A percentile compares a stretch with the other conserved stretches of the same genome.
Evolutionary conservation across 2,888 invertebrate genomes (phyloP).

Genomic region (Xestia rhomboidea): DNA sequence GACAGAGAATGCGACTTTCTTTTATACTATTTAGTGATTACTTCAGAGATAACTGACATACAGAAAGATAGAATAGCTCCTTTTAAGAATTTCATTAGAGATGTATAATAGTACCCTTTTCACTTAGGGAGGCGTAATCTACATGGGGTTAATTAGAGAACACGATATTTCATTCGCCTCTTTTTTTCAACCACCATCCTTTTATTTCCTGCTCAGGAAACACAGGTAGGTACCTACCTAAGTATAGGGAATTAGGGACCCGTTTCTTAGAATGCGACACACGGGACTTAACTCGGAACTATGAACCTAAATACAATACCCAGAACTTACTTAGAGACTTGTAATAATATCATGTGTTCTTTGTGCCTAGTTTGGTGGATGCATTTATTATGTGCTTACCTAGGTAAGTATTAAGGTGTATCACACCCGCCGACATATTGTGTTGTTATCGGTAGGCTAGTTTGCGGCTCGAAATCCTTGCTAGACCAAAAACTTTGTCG

Average conservation of each 20-base stretch:
- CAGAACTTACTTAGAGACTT: neutral
- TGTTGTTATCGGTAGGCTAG: too few relatives aligned
- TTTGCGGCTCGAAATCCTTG: neutral
- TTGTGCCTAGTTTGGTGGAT: neutral
- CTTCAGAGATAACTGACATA: neutral
- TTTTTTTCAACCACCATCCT: slow-evolving; percentile 38
- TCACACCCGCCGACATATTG: neutral
- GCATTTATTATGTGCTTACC: neutral
- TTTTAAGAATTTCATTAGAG: slow-evolving; percentile 58
- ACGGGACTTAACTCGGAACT: neutral
- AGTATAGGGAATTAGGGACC: neutral
- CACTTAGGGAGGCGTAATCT: slow-evolving; percentile 43
- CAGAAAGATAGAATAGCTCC: too few relatives aligned
- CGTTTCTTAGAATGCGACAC: neutral
- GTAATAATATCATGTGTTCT: too few relatives aligned
- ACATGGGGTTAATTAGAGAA: slow-evolving; percentile 51
- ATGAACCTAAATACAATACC: neutral
- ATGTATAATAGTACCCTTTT: slow-evolving; percentile 44
- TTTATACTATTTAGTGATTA: too few relatives aligned
- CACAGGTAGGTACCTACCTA: neutral
- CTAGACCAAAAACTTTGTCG: neutral
- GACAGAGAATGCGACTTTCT: too few relatives aligned
- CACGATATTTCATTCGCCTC: slow-evolving; percentile 39
- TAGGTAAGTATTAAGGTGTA: neutral
- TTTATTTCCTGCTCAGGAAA: slow-evolving; percentile 2